phyloP scores from a whole-genome alignment of 2,888 invertebrate genomes.

The Campaea margaritaria region DNA sequence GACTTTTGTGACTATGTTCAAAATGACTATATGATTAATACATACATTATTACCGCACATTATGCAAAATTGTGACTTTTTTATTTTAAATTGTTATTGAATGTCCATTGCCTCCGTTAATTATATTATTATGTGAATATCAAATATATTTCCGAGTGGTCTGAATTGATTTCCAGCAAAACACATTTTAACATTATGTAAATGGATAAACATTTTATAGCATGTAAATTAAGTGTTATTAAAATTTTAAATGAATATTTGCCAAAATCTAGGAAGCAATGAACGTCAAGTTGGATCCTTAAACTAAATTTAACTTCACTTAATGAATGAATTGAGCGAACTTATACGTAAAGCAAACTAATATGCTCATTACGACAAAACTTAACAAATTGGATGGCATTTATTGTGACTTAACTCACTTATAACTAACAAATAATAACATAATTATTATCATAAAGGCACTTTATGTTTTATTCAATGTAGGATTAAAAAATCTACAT shows the following conservation, averaged over 20 bases:
- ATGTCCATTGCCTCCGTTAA: slow-evolving; percentile 63
- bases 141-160: slow-evolving; percentile 29
- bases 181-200: slow-evolving; percentile 41
- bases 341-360: slow-evolving; percentile 76
- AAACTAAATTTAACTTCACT: slow-evolving; percentile 71
- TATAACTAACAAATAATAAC: slow-evolving; percentile 72
- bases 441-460: slow-evolving; percentile 78
- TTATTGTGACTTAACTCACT: slow-evolving; percentile 85
- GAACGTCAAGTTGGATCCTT: slow-evolving; percentile 59
- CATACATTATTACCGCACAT: slow-evolving; percentile 52
- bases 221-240: slow-evolving; percentile 41
- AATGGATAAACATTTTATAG: slow-evolving; percentile 33
- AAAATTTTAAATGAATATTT: slow-evolving; percentile 35
- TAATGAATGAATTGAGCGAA: slow-evolving; percentile 83
- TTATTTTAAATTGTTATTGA: slow-evolving; percentile 66
- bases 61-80: slow-evolving; percentile 66
- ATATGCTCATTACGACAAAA: slow-evolving; percentile 72
- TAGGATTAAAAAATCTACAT: slow-evolving; percentile 66
- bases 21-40: slow-evolving; percentile 69
- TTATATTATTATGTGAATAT: slow-evolving; percentile 33
- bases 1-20: slow-evolving; percentile 72
- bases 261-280: slow-evolving; percentile 57
- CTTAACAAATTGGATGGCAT: slow-evolving; percentile 86
- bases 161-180: slow-evolving; percentile 27
- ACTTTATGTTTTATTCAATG: slow-evolving; percentile 73